Evolutionary conservation across 2,113 vertebrate genomes (phyloP).

Genomic region (Rhynchopsitta pachyrhyncha): DNA sequence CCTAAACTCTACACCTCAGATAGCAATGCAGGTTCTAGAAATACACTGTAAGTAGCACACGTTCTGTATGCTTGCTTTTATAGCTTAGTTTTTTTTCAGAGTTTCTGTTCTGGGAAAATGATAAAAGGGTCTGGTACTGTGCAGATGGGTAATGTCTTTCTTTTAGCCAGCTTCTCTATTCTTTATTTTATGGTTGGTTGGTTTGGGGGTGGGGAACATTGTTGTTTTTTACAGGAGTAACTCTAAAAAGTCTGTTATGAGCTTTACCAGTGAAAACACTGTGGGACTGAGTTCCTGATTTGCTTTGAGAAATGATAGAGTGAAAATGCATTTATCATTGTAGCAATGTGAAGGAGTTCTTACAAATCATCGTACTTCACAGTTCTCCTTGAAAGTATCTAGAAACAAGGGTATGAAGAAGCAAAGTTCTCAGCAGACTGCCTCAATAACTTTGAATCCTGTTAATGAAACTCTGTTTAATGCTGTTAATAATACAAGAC

Average conservation of each 20-base stretch:
- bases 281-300: background rate
- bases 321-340: background rate
- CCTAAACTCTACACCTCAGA: slow-evolving; percentile 87
- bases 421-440: background rate
- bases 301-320: background rate
- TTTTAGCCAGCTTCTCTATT: background rate
- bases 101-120: background rate
- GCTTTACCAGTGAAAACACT: background rate
- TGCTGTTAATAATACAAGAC: background rate
- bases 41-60: slow-evolving; percentile 91
- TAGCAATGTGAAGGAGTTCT: background rate
- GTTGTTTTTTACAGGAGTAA: background rate
- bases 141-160: background rate
- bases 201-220: fast-evolving
- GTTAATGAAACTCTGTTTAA: background rate
- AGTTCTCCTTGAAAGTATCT: background rate
- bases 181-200: background rate
- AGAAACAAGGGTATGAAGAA: background rate
- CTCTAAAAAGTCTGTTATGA: background rate
- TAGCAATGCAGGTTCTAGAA: slow-evolving; percentile 94
- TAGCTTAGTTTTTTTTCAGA: background rate
- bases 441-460: background rate
- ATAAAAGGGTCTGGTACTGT: background rate
- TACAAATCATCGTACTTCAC: background rate
- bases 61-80: background rate